phyloP scores from a whole-genome alignment of 2,113 vertebrate genomes.

The Nyctibius bracteatus region DNA sequence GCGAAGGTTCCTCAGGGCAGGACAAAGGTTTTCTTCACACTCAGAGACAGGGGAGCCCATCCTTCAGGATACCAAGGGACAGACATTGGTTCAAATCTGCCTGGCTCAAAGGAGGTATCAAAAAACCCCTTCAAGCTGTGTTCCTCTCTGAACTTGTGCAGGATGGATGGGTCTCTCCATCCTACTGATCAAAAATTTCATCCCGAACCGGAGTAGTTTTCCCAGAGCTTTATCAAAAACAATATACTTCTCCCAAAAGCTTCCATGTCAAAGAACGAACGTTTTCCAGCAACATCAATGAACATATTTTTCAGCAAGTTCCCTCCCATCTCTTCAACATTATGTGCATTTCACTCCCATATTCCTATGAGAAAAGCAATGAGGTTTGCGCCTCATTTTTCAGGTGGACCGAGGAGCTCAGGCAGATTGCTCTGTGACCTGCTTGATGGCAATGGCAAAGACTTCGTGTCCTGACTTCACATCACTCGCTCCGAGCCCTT shows the following conservation, averaged over 20 bases:
- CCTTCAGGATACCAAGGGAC: neutral
- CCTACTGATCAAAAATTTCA: rapidly evolving
- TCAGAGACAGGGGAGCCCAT: neutral
- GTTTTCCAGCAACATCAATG: neutral
- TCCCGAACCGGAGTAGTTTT: neutral
- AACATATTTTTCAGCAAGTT: neutral
- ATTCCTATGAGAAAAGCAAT: neutral
- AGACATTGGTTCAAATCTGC: neutral
- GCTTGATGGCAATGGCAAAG: neutral
- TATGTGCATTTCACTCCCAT: neutral
- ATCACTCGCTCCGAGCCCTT: neutral
- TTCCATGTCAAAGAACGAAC: neutral
- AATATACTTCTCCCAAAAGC: neutral
- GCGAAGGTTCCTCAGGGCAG: neutral
- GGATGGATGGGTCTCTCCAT: neutral
- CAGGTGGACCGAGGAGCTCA: rapidly evolving
- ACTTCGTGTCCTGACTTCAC: neutral
- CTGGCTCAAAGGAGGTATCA: neutral
- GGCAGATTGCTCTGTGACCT: neutral
- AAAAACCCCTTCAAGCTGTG: neutral
- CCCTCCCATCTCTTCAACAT: neutral
- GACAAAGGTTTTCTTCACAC: neutral
- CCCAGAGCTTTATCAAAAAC: neutral
- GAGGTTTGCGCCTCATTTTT: neutral
- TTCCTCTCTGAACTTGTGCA: neutral